Evolutionary conservation across 2,113 vertebrate genomes (phyloP), one percentile per base, ranked within the genome.

Genomic region (Labeo rohita): DNA sequence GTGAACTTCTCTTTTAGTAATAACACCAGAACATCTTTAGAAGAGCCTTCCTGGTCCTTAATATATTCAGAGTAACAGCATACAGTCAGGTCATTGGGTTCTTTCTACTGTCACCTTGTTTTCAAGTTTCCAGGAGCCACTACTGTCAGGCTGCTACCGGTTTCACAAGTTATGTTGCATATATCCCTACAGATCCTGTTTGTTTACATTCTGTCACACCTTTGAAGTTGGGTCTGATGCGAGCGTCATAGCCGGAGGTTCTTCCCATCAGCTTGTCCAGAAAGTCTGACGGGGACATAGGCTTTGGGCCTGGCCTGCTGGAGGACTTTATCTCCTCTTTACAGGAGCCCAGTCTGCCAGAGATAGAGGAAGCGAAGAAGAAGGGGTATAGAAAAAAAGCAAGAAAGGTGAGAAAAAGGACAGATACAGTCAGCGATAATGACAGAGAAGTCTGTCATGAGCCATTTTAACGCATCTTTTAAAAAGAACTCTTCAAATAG

Each of bases 181-280:
- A 80, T n/a, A 81, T 49, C 43, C 39, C 3, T 1, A 49, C 2
- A 43, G 34, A 65, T 4, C 18, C 3, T 78, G 80, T 72, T 84
- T 83, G 68, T 75, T 56, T 50, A 85, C 28, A 16, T 49, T 76
- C 15, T 84, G 70, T 65, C 52, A 79, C 87, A 99, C 97, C 97
- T 97, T 99, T 99, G 94, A 98, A 99, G 94, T 97, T 97, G 91
- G 97, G 97, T 84, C 97, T 95, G 90, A 99, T 98, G 86, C 97
- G 96, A 84, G 97, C 97, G 1, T 98, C 97, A 2, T 99, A 99
- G 63, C 97, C 97, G 28, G 97, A 99, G 0, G 96, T 98, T 86
- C 90, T 94, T 79, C 97, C 97, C 97, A 98, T 98, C 74, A 98
- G 97, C 93, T 99, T 98, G 94, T 98, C 97, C 91, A 99, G 94